These are phyloP conservation scores for Bombycilla garrulus DNA, from an alignment of 2,113 vertebrate genomes.

Conservation along the genomic window DNA sequence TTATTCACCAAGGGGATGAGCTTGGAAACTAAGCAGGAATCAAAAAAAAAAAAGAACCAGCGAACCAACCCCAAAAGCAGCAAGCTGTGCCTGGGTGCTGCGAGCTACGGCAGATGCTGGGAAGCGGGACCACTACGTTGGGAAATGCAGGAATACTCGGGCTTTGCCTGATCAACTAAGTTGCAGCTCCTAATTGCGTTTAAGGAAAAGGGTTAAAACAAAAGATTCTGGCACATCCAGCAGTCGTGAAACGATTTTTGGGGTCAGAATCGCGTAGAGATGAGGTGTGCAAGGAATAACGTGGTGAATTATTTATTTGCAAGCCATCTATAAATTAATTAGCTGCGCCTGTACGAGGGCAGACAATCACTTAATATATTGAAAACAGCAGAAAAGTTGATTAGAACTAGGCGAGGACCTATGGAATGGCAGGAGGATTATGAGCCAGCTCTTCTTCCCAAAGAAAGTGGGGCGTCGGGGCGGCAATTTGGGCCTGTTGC, in stretches of 20 bases:
- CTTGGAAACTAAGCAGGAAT: neutral
- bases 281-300: neutral
- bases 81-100: slow-evolving; percentile 15
- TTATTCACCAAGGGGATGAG: neutral
- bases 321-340: neutral
- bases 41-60: neutral
- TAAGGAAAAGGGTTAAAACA: neutral
- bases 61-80: neutral
- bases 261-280: neutral
- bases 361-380: neutral
- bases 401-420: neutral
- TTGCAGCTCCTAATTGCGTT: neutral
- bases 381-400: slow-evolving; percentile 17
- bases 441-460: neutral
- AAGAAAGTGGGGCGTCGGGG: neutral
- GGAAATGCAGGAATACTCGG: neutral
- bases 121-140: neutral
- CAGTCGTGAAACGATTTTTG: neutral
- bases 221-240: neutral
- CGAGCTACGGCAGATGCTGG: slow-evolving; percentile 24
- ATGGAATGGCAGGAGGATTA: neutral
- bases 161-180: neutral
- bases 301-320: neutral
- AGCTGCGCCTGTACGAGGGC: neutral
- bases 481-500: slow-evolving; percentile 64